A percentile compares a stretch with the other conserved stretches of the same genome.
phyloP scores from a whole-genome alignment of 2,113 vertebrate species.

The Motacilla tschutschensis region DNA sequence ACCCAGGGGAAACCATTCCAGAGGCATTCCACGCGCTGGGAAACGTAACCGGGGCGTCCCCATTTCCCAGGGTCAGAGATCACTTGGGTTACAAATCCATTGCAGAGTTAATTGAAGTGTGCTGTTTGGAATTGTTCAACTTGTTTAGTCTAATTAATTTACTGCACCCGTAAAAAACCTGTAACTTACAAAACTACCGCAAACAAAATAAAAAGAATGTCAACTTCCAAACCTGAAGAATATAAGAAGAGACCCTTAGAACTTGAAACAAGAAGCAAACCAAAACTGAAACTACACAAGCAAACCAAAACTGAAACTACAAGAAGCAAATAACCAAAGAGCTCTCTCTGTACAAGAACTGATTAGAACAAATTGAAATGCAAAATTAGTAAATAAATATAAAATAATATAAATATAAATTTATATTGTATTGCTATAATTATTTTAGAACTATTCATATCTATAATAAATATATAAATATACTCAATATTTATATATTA shows the following conservation, averaged over 20 bases:
- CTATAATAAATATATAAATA: too few species aligned
- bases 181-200: not conserved
- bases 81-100: not conserved
- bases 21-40: rapidly evolving
- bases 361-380: not conserved
- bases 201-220: not conserved
- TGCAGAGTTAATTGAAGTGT: not conserved
- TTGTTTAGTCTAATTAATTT: not conserved
- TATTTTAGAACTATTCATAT: too few species aligned
- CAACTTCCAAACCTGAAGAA: not conserved
- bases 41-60: rapidly evolving
- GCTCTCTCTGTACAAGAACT: not conserved
- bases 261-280: not conserved
- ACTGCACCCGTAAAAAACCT: not conserved
- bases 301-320: too few species aligned
- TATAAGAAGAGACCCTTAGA: not conserved
- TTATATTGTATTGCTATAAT: not conserved
- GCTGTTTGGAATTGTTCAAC: not conserved
- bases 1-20: not conserved
- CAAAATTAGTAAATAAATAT: not conserved
- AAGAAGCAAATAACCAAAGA: not conserved
- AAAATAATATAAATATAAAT: not conserved
- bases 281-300: too few species aligned
- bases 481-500: too few species aligned
- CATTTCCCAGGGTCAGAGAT: not conserved